These are phyloP conservation scores for Pterocles orientalis DNA, from an alignment of 2,113 vertebrate genomes.

Conservation along the genomic window DNA sequence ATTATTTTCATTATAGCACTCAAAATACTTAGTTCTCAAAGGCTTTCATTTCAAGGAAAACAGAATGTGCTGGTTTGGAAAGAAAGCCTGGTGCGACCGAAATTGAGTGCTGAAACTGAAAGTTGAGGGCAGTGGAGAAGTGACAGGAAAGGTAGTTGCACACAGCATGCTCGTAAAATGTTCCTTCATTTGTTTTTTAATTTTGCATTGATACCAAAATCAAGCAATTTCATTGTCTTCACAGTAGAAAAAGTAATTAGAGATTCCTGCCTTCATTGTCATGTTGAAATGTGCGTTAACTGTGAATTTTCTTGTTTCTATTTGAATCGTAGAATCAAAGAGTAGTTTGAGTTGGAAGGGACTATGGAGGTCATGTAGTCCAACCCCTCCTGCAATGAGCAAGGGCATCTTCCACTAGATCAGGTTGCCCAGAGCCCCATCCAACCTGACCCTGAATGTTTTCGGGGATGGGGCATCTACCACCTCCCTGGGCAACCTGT, in stretches of 20 bases:
- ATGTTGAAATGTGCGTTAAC: neutral
- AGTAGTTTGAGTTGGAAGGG: no score
- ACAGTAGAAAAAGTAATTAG: neutral
- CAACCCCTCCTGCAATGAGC: no score
- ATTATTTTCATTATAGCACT: slow-evolving; percentile 31
- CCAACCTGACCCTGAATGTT: no score
- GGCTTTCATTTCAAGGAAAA: neutral
- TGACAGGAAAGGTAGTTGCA: neutral
- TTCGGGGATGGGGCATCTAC: no score
- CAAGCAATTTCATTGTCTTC: neutral
- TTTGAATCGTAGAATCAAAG: neutral
- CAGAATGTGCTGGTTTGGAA: slow-evolving; percentile 19
- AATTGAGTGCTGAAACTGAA: neutral
- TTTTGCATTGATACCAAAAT: neutral
- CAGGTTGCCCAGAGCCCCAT: no score
- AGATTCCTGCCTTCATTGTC: neutral
- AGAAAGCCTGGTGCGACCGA: neutral
- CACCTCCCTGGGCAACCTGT: no score
- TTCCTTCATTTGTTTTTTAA: neutral
- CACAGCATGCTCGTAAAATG: neutral
- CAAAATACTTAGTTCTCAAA: slow-evolving; percentile 7
- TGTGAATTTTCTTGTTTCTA: neutral
- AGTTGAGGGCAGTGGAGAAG: neutral
- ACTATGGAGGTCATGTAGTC: no score
- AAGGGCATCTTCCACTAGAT: no score